Evolutionary conservation across 30 jellyfish, hydroid and myxozoan genomes (phyloP).

Genomic region (Phacellophora camtschatica): DNA sequence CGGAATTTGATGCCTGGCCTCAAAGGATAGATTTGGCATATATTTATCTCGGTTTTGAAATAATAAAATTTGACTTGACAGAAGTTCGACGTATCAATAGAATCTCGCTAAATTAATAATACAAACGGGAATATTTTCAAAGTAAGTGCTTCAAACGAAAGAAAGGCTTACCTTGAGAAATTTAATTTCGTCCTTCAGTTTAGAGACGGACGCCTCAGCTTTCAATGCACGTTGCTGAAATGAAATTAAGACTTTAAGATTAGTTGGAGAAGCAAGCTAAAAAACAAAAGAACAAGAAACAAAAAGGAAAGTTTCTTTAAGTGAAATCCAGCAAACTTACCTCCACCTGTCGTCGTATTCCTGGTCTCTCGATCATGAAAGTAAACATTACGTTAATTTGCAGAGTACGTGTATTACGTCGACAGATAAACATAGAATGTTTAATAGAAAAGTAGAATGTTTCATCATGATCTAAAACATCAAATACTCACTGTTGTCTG

Average conservation of each 20-base stretch:
- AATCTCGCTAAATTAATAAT: background rate
- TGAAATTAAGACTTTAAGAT: background rate
- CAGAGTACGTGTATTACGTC: background rate
- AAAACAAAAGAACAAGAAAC: too few species aligned
- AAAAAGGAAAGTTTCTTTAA: too few species aligned
- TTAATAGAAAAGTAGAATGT: background rate
- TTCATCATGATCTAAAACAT: background rate
- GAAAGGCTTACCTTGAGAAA: constrained; percentile 26
- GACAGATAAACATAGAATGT: background rate
- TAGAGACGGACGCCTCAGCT: constrained; percentile 50
- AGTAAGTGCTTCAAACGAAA: background rate
- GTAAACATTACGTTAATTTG: too few species aligned
- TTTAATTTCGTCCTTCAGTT: constrained; percentile 59
- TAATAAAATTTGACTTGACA: too few species aligned
- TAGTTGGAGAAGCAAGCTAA: too few species aligned
- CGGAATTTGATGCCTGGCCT: too few species aligned
- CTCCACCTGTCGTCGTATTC: too few species aligned
- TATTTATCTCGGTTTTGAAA: too few species aligned
- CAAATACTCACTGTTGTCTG: constrained; percentile 64
- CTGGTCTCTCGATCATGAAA: too few species aligned
- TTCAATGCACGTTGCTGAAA: constrained; percentile 75
- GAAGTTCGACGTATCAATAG: background rate
- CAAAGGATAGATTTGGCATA: too few species aligned
- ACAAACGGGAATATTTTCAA: background rate
- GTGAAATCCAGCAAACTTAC: too few species aligned